Evolutionary conservation across 23 tunicate species (phyloP).

Genomic region (Oikopleura dioica): DNA sequence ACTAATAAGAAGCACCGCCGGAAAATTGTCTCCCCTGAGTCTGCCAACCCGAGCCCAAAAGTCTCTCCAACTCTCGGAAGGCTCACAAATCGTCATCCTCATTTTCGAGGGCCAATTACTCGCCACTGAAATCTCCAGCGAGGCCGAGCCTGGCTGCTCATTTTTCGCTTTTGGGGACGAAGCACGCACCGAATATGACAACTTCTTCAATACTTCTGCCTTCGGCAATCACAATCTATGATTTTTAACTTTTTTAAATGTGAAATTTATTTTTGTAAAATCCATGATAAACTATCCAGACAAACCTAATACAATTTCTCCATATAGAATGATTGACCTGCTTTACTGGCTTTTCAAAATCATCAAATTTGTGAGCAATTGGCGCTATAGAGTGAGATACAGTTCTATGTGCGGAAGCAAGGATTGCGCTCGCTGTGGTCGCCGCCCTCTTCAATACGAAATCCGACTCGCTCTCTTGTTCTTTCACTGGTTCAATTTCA

Average conservation of each 20-base stretch:
- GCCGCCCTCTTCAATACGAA: not conserved
- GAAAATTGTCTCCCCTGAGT: not conserved
- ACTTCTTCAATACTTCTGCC: not conserved
- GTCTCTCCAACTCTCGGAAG: not conserved
- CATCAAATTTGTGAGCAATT: no score
- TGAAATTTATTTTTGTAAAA: no score
- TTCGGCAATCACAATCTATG: not conserved
- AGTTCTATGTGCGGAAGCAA: not conserved
- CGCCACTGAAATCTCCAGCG: not conserved
- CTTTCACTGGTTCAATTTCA: not conserved
- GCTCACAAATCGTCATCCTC: not conserved
- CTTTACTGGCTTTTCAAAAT: no score
- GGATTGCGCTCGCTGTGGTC: not conserved
- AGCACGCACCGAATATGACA: not conserved
- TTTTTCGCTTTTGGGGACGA: not conserved
- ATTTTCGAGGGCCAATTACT: not conserved
- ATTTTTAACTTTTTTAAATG: not conserved
- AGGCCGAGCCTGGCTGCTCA: not conserved
- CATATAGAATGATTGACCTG: no score
- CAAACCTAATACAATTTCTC: no score
- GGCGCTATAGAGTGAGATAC: no score
- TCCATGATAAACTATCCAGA: no score
- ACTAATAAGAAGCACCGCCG: not conserved
- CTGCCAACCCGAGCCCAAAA: not conserved
- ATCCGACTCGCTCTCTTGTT: not conserved